A percentile compares a stretch with the other conserved stretches of the same genome.
phyloP scores from a whole-genome alignment of 2,113 vertebrate genomes.

The Poecile atricapillus region DNA sequence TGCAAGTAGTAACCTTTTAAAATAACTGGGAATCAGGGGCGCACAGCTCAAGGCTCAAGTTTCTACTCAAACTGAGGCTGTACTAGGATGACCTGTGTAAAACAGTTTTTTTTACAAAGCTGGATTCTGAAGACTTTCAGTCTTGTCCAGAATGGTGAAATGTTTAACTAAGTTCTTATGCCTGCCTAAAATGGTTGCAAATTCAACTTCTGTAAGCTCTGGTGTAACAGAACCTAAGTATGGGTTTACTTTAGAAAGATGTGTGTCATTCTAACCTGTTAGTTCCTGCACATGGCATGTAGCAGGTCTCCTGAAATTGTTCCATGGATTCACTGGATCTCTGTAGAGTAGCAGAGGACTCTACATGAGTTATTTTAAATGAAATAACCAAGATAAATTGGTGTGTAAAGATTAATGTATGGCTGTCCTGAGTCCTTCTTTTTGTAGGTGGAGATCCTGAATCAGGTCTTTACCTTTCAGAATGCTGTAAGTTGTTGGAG shows the following conservation, averaged over 20 bases:
- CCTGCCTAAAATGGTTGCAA: background rate
- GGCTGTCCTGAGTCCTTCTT: background rate
- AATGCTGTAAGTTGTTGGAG: background rate
- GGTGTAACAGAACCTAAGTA: background rate
- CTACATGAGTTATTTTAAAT: background rate
- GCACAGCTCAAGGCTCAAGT: background rate
- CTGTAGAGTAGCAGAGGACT: background rate
- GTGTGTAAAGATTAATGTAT: fast-evolving
- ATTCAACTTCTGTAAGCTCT: background rate
- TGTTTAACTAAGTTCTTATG: background rate
- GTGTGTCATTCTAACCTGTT: background rate
- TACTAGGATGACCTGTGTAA: background rate
- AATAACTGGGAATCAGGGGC: background rate
- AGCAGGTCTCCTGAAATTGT: background rate
- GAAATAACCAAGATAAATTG: background rate
- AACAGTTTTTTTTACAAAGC: background rate
- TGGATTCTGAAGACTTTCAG: background rate
- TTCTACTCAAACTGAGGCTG: background rate
- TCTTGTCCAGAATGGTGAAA: background rate
- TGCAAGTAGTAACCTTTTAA: background rate
- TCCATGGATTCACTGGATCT: fast-evolving
- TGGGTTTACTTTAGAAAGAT: background rate
- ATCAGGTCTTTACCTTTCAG: background rate
- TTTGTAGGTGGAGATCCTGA: background rate
- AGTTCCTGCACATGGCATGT: background rate